These are phyloP conservation scores for Carassius carassius DNA, from an alignment of 2,113 vertebrate genomes.

Conservation along the genomic window DNA sequence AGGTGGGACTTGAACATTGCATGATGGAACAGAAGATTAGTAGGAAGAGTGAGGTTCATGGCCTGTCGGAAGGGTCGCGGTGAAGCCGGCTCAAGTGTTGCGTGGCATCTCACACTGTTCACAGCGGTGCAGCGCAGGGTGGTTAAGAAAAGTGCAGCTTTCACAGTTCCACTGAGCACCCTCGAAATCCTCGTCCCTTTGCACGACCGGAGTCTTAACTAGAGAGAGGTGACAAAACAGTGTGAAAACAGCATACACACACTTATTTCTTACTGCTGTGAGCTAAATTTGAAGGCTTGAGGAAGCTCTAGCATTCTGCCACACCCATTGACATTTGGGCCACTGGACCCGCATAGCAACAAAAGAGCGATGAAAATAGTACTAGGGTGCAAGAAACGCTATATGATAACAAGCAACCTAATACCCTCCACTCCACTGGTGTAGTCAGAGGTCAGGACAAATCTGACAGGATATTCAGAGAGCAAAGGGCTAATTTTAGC, in stretches of 20 bases:
- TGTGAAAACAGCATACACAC: constrained; percentile 10
- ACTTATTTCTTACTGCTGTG: background rate
- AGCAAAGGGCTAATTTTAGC: constrained; percentile 33
- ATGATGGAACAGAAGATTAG: constrained; percentile 14
- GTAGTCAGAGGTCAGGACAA: constrained; percentile 32
- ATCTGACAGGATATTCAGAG: constrained; percentile 20
- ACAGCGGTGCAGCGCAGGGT: constrained; percentile 97
- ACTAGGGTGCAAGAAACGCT: constrained; percentile 33
- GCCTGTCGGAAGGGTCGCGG: constrained; percentile 40
- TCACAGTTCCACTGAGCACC: constrained; percentile 98
- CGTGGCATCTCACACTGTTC: constrained; percentile 99
- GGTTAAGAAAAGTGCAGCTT: constrained; percentile 98
- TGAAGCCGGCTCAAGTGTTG: constrained; percentile 84
- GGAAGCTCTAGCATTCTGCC: background rate
- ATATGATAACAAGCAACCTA: constrained; percentile 3
- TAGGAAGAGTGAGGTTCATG: background rate
- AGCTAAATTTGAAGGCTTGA: constrained; percentile 22
- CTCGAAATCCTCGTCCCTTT: constrained; percentile 96
- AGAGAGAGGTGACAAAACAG: background rate
- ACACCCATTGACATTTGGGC: constrained; percentile 11
- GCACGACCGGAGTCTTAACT: constrained; percentile 73
- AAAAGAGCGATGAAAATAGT: constrained; percentile 35
- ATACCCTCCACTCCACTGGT: constrained; percentile 17
- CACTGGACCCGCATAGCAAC: background rate
- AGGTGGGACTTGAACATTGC: constrained; percentile 54